Evolutionary conservation across 2,797 vertebrate species (phyloP).

Genomic region (Choloepus didactylus): DNA sequence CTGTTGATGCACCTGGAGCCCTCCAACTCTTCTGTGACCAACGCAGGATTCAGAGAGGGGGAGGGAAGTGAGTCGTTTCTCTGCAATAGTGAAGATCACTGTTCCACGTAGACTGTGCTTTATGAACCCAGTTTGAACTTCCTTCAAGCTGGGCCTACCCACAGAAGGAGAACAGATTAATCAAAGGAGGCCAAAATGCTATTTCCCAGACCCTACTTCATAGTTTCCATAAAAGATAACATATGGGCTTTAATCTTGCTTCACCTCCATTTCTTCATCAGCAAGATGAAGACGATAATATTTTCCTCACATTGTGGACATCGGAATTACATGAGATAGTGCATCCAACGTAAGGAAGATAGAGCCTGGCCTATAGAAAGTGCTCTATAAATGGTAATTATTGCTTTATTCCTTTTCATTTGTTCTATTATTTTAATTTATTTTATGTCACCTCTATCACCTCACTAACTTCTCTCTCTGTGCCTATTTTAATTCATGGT

Average conservation of each 20-base stretch:
- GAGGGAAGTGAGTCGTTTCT: not conserved
- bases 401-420: not conserved
- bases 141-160: not conserved
- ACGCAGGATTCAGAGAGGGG: not conserved
- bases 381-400: not conserved
- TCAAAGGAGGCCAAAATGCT: constrained; percentile 15
- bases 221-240: constrained; percentile 58
- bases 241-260: not conserved
- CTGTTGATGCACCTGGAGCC: no score
- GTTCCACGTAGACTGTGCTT: not conserved
- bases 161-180: constrained; percentile 69
- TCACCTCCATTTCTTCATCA: not conserved
- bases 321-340: not conserved
- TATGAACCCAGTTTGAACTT: not conserved
- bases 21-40: not conserved
- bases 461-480: not conserved
- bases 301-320: not conserved
- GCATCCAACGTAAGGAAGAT: not conserved
- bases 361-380: not conserved
- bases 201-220: constrained; percentile 10
- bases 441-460: not conserved
- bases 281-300: not conserved
- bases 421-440: not conserved
- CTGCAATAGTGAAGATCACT: not conserved
- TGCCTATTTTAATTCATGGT: not conserved